Evolutionary conservation across 2,888 invertebrate genomes (phyloP).

Genomic region (Caenorhabditis wallacei): DNA sequence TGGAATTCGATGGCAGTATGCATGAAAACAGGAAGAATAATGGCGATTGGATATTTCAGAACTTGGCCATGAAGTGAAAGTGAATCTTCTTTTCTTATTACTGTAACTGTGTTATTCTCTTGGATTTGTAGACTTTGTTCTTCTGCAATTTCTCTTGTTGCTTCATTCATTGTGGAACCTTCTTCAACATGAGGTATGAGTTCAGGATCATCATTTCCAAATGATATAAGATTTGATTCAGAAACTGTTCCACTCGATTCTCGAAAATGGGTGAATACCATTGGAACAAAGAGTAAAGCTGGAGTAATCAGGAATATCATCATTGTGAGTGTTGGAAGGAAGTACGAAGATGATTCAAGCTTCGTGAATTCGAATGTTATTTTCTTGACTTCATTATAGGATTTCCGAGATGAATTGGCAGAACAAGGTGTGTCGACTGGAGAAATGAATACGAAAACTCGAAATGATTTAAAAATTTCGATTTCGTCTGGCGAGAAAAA

Average conservation of each 20-base stretch:
- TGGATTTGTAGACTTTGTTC: constrained; percentile 6
- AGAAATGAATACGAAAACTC: constrained; percentile 45
- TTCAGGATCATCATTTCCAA: background rate
- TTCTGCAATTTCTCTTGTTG: background rate
- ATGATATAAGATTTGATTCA: constrained; percentile 8
- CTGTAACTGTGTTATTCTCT: background rate
- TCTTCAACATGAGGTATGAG: background rate
- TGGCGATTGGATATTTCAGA: constrained; percentile 43
- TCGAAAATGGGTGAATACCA: background rate
- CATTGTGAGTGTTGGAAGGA: constrained; percentile 28
- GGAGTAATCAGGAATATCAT: constrained; percentile 17
- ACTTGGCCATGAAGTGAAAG: constrained; percentile 37
- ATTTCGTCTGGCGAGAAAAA: constrained; percentile 44
- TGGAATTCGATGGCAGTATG: constrained; percentile 47
- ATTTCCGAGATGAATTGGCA: constrained; percentile 27
- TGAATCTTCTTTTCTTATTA: constrained; percentile 18
- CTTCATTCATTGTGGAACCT: background rate
- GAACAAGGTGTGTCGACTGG: constrained; percentile 41
- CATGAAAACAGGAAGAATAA: constrained; percentile 59
- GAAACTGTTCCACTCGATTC: background rate
- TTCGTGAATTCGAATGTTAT: constrained; percentile 49
- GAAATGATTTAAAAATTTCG: constrained; percentile 12
- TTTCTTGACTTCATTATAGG: constrained; percentile 12
- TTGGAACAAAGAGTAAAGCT: background rate
- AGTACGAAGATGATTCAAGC: constrained; percentile 17